These are phyloP conservation scores for Paramisgurnus dabryanus DNA, from an alignment of 2,113 vertebrate species.

Conservation along the genomic window DNA sequence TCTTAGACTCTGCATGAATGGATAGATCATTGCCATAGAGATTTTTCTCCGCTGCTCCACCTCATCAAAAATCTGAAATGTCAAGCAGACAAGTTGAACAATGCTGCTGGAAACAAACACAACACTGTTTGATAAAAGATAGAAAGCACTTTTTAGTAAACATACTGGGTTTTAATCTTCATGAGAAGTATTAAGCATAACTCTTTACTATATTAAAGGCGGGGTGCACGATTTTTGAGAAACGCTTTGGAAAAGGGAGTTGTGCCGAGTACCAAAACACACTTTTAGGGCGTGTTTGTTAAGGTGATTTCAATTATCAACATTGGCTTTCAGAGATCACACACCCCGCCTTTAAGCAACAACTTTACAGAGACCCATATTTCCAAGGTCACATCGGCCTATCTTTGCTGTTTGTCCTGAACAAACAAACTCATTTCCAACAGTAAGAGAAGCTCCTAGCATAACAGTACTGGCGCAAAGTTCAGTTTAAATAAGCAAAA, in stretches of 20 bases:
- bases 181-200: not conserved
- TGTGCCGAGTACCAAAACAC: too few species aligned
- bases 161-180: not conserved
- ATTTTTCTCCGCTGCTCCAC: slow-evolving; percentile 95
- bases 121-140: not conserved
- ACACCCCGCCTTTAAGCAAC: not conserved
- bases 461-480: slow-evolving; percentile 14
- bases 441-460: not conserved
- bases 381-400: not conserved
- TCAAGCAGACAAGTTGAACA: not conserved
- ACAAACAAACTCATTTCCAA: slow-evolving; percentile 15
- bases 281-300: too few species aligned
- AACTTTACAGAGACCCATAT: not conserved
- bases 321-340: too few species aligned
- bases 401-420: slow-evolving; percentile 16
- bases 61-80: slow-evolving; percentile 89
- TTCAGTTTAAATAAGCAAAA: slow-evolving; percentile 9
- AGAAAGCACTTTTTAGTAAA: not conserved
- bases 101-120: not conserved
- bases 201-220: too few species aligned
- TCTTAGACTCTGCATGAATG: slow-evolving; percentile 95
- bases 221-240: too few species aligned
- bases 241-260: too few species aligned
- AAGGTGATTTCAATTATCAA: too few species aligned
- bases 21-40: slow-evolving; percentile 92